Conservation (phyloP, 2,797 vertebrate genomes). For the Melanogrammus aeglefinus region DNA sequence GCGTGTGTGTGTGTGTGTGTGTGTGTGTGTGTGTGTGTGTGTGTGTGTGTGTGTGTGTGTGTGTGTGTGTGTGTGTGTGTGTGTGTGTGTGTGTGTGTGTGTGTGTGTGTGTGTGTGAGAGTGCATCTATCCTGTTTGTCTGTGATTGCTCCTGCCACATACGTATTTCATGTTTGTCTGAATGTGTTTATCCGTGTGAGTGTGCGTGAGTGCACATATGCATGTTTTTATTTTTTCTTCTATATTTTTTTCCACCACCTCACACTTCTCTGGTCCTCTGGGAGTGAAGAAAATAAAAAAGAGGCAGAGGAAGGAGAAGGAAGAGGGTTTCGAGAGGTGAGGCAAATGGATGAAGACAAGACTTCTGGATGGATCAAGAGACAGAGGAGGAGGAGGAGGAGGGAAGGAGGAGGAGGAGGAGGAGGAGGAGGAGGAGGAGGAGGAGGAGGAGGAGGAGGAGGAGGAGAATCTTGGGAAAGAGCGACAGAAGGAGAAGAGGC, state of each 20-base stretch:
- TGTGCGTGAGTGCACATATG: background rate
- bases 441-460: background rate
- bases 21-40: background rate
- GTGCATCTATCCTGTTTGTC: too few species aligned
- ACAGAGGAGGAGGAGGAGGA: background rate
- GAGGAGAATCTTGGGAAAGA: background rate
- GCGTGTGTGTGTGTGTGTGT: too few species aligned
- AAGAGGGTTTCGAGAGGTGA: slow-evolving; percentile 1
- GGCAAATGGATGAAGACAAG: background rate
- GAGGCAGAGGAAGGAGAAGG: background rate
- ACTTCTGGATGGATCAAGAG: too few species aligned
- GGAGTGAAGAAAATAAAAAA: too few species aligned
- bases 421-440: background rate
- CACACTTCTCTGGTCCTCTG: background rate
- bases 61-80: background rate
- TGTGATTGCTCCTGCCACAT: too few species aligned
- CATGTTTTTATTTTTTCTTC: background rate
- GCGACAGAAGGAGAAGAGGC: background rate
- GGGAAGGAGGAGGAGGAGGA: background rate
- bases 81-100: background rate
- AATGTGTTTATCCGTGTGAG: background rate
- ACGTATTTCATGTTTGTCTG: background rate
- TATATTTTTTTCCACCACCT: background rate
- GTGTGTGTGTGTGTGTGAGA: too few species aligned
- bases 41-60: background rate